Evolutionary conservation across 2,113 vertebrate genomes (phyloP).

Genomic region (Phaetusa simplex): DNA sequence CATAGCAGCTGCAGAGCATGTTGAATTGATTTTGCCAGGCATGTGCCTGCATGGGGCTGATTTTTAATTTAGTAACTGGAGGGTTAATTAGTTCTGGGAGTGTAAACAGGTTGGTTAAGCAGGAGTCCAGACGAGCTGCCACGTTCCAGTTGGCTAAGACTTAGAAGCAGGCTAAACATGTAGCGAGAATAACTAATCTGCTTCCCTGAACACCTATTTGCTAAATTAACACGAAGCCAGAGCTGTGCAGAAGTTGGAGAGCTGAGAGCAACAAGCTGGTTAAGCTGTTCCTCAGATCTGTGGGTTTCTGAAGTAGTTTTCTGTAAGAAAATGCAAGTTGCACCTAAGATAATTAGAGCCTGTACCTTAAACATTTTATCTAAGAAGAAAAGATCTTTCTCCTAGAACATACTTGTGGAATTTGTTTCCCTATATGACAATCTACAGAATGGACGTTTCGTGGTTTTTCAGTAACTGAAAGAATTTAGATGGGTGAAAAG

Average conservation of each 20-base stretch:
- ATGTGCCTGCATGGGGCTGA: neutral
- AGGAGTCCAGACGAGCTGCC: neutral
- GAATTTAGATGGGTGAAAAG: neutral
- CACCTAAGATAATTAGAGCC: neutral
- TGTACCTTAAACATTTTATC: neutral
- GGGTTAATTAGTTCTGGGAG: neutral
- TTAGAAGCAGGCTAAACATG: neutral
- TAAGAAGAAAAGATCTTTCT: neutral
- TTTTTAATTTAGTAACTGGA: slow-evolving; percentile 26
- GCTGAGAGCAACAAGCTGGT: neutral
- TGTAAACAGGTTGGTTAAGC: neutral
- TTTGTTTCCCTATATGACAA: neutral
- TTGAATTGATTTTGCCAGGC: slow-evolving; percentile 4
- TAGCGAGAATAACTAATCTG: neutral
- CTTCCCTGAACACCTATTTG: neutral
- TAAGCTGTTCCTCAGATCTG: neutral
- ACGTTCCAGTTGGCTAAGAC: neutral
- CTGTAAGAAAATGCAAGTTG: neutral
- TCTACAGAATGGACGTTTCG: neutral
- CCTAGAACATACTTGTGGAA: neutral
- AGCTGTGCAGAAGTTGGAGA: neutral
- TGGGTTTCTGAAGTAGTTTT: neutral
- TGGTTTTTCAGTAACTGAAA: neutral
- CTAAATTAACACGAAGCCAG: neutral
- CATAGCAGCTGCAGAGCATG: neutral